Percentiles rank a stretch among this genome's conserved stretches.
phyloP scores from a whole-genome alignment of 2,113 vertebrate genomes.

The Vireo altiloquus region DNA sequence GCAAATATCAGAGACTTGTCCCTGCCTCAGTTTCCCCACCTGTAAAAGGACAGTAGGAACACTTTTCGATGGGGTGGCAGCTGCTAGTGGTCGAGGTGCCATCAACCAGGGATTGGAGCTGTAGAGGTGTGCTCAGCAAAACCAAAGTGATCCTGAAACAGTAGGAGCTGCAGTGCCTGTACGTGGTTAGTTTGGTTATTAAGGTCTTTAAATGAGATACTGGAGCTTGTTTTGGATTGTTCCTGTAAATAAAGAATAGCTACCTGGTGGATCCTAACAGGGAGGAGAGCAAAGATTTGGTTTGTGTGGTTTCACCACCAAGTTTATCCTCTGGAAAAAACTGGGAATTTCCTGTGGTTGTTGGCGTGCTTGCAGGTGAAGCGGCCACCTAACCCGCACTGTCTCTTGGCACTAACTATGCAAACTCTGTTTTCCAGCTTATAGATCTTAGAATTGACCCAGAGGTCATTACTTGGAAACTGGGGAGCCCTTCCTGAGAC shows the following conservation, averaged over 20 bases:
- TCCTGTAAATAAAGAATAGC: neutral
- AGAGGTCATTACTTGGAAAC: neutral
- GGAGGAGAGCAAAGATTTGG: neutral
- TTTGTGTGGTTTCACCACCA: neutral
- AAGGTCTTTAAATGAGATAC: neutral
- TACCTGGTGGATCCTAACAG: neutral
- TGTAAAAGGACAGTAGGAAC: neutral
- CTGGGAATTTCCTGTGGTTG: neutral
- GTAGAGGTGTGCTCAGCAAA: neutral
- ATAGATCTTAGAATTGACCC: neutral
- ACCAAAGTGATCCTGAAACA: rapidly evolving
- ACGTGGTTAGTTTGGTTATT: neutral
- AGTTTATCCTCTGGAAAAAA: neutral
- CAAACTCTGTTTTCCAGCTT: neutral
- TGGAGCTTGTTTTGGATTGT: neutral
- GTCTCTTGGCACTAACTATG: neutral
- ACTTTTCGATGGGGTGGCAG: neutral
- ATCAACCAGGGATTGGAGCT: neutral
- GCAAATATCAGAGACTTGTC: neutral
- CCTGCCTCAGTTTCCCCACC: neutral
- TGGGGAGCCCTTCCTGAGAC: neutral
- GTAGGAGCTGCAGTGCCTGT: neutral
- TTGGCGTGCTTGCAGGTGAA: neutral
- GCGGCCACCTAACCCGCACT: rapidly evolving
- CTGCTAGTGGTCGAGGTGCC: neutral